Evolutionary conservation across 2,888 invertebrate genomes (phyloP).

Genomic region (Melanargia galathea): DNA sequence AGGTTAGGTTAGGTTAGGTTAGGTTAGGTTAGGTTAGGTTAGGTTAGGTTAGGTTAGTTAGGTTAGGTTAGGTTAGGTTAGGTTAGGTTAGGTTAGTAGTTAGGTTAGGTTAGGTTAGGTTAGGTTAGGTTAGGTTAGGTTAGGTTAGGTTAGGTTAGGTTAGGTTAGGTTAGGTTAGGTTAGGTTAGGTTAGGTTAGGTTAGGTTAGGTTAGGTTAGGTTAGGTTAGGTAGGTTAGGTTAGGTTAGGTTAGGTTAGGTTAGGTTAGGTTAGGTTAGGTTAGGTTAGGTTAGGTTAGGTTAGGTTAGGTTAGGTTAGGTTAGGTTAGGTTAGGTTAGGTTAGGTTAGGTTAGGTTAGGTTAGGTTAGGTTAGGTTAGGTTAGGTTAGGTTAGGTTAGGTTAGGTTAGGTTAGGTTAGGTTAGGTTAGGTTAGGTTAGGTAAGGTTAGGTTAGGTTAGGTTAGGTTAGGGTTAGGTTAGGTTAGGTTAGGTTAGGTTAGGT

Average conservation of each 20-base stretch:
- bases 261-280: slow-evolving; percentile 32
- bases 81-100: slow-evolving; percentile 36
- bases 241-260: slow-evolving; percentile 32
- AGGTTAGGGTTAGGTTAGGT: slow-evolving; percentile 28
- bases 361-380: slow-evolving; percentile 33
- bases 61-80: slow-evolving; percentile 29
- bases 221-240: slow-evolving; percentile 32
- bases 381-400: slow-evolving; percentile 29
- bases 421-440: slow-evolving; percentile 32
- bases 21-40: slow-evolving; percentile 38
- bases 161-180: slow-evolving; percentile 35
- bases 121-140: slow-evolving; percentile 38
- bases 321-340: slow-evolving; percentile 13
- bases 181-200: slow-evolving; percentile 29
- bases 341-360: slow-evolving; percentile 33
- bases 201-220: slow-evolving; percentile 32
- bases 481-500: slow-evolving; percentile 28
- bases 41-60: slow-evolving; percentile 30
- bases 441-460: slow-evolving; percentile 30
- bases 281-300: slow-evolving; percentile 30
- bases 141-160: slow-evolving; percentile 37
- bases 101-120: slow-evolving; percentile 30
- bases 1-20: slow-evolving; percentile 33
- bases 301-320: slow-evolving; percentile 34
- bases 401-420: slow-evolving; percentile 33